Evolutionary conservation across 1,140 invertebrate genomes (phyloP).

Genomic region (Drosophila saltans): DNA sequence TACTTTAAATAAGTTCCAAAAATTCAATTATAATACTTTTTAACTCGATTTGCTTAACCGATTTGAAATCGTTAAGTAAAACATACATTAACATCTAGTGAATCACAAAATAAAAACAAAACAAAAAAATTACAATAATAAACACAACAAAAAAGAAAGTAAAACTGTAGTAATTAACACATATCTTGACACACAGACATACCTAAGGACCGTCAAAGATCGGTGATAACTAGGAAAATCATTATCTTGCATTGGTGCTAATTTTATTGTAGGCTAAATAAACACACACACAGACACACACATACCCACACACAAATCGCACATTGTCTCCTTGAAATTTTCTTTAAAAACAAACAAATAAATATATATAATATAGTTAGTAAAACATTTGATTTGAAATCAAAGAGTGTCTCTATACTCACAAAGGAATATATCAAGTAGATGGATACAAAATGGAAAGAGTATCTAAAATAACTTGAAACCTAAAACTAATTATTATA

Average conservation of each 20-base stretch:
- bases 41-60: too few relatives aligned
- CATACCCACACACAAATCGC: conserved; percentile 18
- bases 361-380: conserved; percentile 3
- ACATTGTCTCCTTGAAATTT: conserved; percentile 15
- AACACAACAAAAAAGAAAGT: not conserved
- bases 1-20: too few relatives aligned
- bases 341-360: not conserved
- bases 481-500: not conserved
- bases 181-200: conserved; percentile 33
- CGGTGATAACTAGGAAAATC: conserved; percentile 29
- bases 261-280: conserved; percentile 70
- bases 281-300: conserved; percentile 13
- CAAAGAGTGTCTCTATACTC: conserved; percentile 22
- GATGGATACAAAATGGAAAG: conserved; percentile 18
- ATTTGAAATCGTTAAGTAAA: too few relatives aligned
- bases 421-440: conserved; percentile 55
- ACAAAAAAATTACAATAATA: not conserved
- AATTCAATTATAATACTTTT: too few relatives aligned
- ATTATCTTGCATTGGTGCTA: conserved; percentile 77
- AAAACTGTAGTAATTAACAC: conserved; percentile 16
- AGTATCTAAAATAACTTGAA: conserved; percentile 18
- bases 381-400: conserved; percentile 54
- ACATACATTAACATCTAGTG: too few relatives aligned
- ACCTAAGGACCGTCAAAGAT: conserved; percentile 31
- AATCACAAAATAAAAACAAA: conserved; percentile 9